These are phyloP conservation scores for Eretmochelys imbricata DNA, from an alignment of 2,113 vertebrate species.

Conservation along the genomic window DNA sequence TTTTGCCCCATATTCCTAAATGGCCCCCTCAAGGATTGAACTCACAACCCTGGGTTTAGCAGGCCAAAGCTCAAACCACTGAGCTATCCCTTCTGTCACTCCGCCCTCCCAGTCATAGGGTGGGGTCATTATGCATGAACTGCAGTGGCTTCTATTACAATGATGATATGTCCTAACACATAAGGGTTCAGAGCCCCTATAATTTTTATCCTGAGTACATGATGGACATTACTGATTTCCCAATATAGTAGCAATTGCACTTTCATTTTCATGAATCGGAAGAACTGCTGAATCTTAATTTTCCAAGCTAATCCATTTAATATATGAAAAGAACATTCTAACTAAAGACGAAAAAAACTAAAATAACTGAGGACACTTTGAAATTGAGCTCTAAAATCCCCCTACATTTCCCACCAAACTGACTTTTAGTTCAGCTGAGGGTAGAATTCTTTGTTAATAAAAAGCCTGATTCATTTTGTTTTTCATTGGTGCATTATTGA, in stretches of 20 bases:
- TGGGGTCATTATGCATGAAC: neutral
- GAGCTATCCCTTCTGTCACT: no score
- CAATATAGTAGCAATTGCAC: neutral
- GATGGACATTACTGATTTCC: neutral
- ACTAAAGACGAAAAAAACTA: neutral
- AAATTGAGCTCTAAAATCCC: neutral
- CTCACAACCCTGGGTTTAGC: no score
- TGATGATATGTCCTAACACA: neutral
- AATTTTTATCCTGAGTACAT: neutral
- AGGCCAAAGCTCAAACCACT: no score
- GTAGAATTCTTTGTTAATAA: neutral
- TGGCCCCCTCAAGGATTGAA: no score
- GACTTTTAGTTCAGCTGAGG: neutral
- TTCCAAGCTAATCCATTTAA: slow-evolving; percentile 5
- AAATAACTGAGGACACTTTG: neutral
- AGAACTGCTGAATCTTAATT: neutral
- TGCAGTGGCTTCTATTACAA: neutral
- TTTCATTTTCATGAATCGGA: neutral
- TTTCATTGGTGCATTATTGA: neutral
- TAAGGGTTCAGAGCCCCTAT: neutral
- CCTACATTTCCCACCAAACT: neutral
- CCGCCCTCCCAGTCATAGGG: neutral
- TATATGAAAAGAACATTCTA: neutral
- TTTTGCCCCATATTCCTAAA: no score
- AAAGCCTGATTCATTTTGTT: neutral